Conservation (phyloP, 2,113 vertebrate species). For the Pterocles orientalis region DNA sequence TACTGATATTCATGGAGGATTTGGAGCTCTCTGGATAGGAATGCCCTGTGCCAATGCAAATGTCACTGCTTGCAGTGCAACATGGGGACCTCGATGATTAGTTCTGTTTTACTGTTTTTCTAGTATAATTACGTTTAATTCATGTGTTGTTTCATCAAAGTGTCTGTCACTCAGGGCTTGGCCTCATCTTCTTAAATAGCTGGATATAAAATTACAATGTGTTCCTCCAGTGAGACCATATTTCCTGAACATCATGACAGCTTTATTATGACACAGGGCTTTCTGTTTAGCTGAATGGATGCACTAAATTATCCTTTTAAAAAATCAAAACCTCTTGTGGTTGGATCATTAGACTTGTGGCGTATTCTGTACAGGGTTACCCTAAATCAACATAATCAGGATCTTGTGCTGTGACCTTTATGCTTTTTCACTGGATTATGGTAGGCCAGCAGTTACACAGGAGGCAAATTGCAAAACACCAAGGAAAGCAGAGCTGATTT, state of each 20-base stretch:
- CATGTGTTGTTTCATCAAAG: conserved; percentile 55
- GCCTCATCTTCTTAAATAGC: conserved; percentile 55
- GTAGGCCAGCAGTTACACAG: not conserved
- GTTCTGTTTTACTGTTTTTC: conserved; percentile 52
- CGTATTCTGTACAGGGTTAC: not conserved
- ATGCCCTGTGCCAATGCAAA: conserved; percentile 39
- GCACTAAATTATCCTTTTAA: not conserved
- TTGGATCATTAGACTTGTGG: not conserved
- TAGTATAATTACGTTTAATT: conserved; percentile 57
- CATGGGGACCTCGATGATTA: not conserved
- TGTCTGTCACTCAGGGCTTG: conserved; percentile 46
- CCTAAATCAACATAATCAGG: not conserved
- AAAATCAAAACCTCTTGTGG: not conserved
- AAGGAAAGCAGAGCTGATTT: not conserved
- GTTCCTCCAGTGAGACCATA: conserved; percentile 34
- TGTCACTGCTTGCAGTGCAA: not conserved
- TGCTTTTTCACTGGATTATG: not conserved
- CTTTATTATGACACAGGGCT: conserved; percentile 45
- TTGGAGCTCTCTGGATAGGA: not conserved
- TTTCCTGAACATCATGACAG: conserved; percentile 49
- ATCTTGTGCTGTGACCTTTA: not conserved
- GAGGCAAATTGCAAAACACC: not conserved
- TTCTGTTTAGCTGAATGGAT: conserved; percentile 38
- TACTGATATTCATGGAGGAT: not conserved
- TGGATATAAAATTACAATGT: conserved; percentile 59